Base-by-base conservation (phyloP, 2,888 invertebrate species). In the Limnephilus auricula region DNA sequence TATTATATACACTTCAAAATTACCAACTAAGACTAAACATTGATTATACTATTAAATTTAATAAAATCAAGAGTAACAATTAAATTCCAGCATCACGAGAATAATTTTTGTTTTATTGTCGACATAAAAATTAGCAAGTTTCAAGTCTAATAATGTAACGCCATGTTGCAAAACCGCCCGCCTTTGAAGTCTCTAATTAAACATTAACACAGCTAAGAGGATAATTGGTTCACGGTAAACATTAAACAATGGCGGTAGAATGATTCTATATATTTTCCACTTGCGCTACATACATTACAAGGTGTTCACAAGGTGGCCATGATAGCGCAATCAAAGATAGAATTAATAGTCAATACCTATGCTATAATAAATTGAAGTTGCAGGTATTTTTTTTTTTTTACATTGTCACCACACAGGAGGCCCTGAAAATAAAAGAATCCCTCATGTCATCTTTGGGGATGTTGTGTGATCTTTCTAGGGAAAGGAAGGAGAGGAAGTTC, bases 161-260 rank as follows among this genome's bases (percentile, higher is more conserved):
- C 25, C 25, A 65, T 65, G 65, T 65, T 85, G 40, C 40, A 45
- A 85, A 85, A 85, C n/a, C n/a, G 37, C 12, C 30, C 85, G 34
- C 85, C 40, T 85, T 85, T 85, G 85, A 85, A 37, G 85, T 85
- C 34, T 82, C 12, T 82, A 82, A 82, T 82, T 82, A 82, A 34
- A 34, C 34, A 32, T 85, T 40, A 85, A 85, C 65, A 65, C 65
- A 65, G 40, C 85, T 85, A 85, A 85, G 85, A 40, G 30, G 85
- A 85, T 85, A 85, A 85, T 85, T 85, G 85, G 85, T 45, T 85
- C 85, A 85, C 45, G 65, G 65, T 65, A 25, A 65, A 65, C n/a
- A 37, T 30, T 40, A 45, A 85, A 85, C 85, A 85, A 85, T 40
- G 85, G 37, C 37, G 85, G 65, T 65, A 9, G 45, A 85, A 40